Conservation (phyloP, 2,113 vertebrate genomes). For the Maccullochella peelii region DNA sequence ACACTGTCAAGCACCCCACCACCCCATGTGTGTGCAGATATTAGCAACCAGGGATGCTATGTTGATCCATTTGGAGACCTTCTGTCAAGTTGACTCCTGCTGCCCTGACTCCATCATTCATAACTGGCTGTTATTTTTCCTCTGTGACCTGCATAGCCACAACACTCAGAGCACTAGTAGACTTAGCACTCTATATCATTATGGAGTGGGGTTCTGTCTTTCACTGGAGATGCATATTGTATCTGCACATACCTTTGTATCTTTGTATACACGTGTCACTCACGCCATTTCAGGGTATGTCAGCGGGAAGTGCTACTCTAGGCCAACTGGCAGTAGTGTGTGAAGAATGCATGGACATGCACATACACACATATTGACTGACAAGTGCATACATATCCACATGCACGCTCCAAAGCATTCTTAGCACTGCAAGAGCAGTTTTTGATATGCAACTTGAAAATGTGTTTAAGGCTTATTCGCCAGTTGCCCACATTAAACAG, state of each 20-base stretch:
- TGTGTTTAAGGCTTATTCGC: constrained; percentile 56
- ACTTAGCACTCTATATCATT: constrained; percentile 39
- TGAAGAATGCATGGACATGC: constrained; percentile 61
- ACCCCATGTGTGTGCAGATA: constrained; percentile 62
- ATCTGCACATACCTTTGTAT: constrained; percentile 1
- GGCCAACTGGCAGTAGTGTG: constrained; percentile 49
- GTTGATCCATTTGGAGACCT: constrained; percentile 78
- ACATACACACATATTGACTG: constrained; percentile 47
- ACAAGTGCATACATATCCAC: constrained; percentile 54
- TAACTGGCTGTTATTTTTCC: constrained; percentile 63
- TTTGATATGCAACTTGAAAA: constrained; percentile 62
- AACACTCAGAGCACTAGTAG: constrained; percentile 31
- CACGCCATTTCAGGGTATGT: constrained; percentile 30
- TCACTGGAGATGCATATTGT: not conserved
- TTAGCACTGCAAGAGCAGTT: constrained; percentile 44
- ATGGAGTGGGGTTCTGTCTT: not conserved
- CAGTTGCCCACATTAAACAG: constrained; percentile 71
- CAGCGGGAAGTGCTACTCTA: constrained; percentile 49
- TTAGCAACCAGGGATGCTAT: constrained; percentile 69
- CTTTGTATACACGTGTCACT: constrained; percentile 8
- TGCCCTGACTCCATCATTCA: constrained; percentile 78
- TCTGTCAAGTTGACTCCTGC: constrained; percentile 79
- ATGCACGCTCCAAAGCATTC: constrained; percentile 46
- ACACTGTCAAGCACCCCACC: constrained; percentile 39
- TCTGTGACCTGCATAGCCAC: constrained; percentile 18